Evolutionary conservation across 2,888 invertebrate species (phyloP).

Genomic region (Ligdia adustata): DNA sequence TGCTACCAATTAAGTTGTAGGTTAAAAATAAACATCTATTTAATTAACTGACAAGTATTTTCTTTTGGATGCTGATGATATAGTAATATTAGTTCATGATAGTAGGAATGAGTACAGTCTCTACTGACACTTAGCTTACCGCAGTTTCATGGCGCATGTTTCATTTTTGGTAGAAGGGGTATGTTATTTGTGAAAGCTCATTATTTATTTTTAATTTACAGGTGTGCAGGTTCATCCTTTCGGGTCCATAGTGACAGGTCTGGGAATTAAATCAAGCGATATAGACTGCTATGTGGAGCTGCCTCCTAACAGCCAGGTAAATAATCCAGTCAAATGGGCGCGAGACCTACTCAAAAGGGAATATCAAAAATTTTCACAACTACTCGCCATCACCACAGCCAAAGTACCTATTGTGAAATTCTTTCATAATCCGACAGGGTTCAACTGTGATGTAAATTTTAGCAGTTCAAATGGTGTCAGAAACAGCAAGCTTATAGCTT

Average conservation of each 20-base stretch:
- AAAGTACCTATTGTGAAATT: conserved; percentile 91
- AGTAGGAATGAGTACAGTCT: no score
- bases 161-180: no score
- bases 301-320: conserved; percentile 41
- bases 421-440: conserved; percentile 82
- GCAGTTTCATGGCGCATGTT: no score
- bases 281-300: conserved; percentile 87
- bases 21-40: no score
- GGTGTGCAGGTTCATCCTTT: conserved; percentile 80
- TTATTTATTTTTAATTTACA: conserved; percentile 36
- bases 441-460: conserved; percentile 89
- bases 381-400: conserved; percentile 86
- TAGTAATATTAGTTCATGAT: no score
- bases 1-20: no score
- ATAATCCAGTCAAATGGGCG: conserved; percentile 46
- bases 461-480: conserved; percentile 86
- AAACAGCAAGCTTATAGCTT: conserved; percentile 86
- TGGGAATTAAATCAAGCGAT: conserved; percentile 88
- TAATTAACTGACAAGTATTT: no score
- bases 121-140: no score
- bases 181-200: no score
- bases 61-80: no score
- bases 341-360: conserved; percentile 61
- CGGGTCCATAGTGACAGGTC: conserved; percentile 89
- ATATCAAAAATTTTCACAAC: conserved; percentile 67